phyloP scores from a whole-genome alignment of 2,113 vertebrate genomes.

The Megaleporinus macrocephalus region DNA sequence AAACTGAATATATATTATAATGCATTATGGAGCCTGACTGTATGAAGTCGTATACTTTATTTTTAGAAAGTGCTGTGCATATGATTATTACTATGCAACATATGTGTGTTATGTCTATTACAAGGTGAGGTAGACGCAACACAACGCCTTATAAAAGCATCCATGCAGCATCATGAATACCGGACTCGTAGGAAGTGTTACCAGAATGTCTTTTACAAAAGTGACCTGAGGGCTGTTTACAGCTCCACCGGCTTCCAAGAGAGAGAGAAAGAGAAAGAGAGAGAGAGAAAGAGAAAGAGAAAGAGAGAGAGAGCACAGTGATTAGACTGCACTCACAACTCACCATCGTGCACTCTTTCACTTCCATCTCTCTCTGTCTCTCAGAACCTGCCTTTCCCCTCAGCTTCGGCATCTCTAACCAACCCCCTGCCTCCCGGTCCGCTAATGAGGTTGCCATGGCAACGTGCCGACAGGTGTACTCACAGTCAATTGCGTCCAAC shows the following conservation, averaged over 20 bases:
- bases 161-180: too few relatives aligned
- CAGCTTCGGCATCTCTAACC: constrained; percentile 35
- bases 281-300: neutral
- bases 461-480: constrained; percentile 55
- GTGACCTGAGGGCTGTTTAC: neutral
- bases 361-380: neutral
- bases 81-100: too few relatives aligned
- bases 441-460: constrained; percentile 59
- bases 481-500: constrained; percentile 37
- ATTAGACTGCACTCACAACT: neutral
- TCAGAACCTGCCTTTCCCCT: constrained; percentile 18
- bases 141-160: too few relatives aligned
- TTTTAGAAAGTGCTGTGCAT: too few relatives aligned
- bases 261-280: too few relatives aligned
- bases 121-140: too few relatives aligned
- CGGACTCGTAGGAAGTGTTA: too few relatives aligned
- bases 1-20: too few relatives aligned
- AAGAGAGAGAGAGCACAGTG: neutral
- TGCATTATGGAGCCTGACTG: too few relatives aligned
- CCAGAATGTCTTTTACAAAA: neutral
- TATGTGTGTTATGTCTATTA: too few relatives aligned
- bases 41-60: too few relatives aligned
- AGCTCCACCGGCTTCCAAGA: neutral
- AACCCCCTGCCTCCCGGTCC: constrained; percentile 39
- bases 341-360: neutral